Evolutionary conservation across 2,797 vertebrate species (phyloP).

Genomic region (Pyrocephalus nanus): DNA sequence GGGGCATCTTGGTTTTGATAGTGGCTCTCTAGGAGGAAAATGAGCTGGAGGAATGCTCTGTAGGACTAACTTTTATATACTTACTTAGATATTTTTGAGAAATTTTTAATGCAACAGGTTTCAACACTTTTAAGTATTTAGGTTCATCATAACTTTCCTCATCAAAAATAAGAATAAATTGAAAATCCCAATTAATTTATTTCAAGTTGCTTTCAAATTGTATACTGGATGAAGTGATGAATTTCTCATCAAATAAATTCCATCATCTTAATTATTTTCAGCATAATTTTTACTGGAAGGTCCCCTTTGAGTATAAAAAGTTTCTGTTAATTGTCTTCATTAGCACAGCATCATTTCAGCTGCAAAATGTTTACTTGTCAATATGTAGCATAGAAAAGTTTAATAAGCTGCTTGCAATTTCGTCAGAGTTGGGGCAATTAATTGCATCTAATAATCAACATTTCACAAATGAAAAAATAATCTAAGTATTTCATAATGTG

Average conservation of each 20-base stretch:
- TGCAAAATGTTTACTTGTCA: not conserved
- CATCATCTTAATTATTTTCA: not conserved
- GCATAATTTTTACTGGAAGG: not conserved
- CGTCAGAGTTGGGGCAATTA: not conserved
- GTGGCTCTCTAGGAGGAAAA: not conserved
- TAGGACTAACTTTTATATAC: not conserved
- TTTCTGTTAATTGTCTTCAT: not conserved
- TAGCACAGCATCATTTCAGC: not conserved
- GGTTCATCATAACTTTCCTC: not conserved
- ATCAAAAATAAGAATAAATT: not conserved
- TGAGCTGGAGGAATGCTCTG: not conserved
- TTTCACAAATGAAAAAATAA: not conserved
- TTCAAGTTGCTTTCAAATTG: not conserved
- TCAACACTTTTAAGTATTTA: not conserved
- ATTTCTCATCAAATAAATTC: conserved; percentile 4
- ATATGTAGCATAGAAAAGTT: not conserved
- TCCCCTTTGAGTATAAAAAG: not conserved
- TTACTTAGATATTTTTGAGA: not conserved
- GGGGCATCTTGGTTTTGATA: not conserved
- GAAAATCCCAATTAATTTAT: not conserved
- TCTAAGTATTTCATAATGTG: not conserved
- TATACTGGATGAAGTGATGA: not conserved
- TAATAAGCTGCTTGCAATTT: not conserved
- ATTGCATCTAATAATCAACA: not conserved
- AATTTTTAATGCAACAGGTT: not conserved